These are phyloP conservation scores for Hirtodrosophila alboralis DNA, from an alignment of 2,888 invertebrate species.

Conservation along the genomic window DNA sequence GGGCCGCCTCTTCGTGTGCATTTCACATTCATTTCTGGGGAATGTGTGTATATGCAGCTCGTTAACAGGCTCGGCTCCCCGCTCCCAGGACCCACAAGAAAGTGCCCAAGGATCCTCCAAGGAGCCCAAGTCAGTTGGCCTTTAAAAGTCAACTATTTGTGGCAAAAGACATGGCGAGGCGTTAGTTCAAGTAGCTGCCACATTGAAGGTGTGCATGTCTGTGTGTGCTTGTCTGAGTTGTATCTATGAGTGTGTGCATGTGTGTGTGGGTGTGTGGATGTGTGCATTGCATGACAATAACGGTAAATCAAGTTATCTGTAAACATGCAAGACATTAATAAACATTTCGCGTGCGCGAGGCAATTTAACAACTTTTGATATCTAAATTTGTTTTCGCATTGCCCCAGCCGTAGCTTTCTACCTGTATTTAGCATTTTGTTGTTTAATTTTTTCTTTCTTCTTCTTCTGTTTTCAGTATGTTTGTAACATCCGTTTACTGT, in stretches of 20 bases:
- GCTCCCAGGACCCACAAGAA: slow-evolving; percentile 2
- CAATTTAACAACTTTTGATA: slow-evolving; percentile 83
- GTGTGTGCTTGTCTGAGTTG: background rate
- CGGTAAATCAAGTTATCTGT: slow-evolving; percentile 81
- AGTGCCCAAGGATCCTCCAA: slow-evolving; percentile 41
- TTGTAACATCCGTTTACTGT: slow-evolving; percentile 48
- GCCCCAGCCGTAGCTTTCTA: slow-evolving; percentile 29
- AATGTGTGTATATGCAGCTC: slow-evolving; percentile 60
- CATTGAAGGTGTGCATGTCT: slow-evolving; percentile 3
- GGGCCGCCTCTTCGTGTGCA: slow-evolving; percentile 67
- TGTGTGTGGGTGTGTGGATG: slow-evolving; percentile 26
- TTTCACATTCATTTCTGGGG: slow-evolving; percentile 71
- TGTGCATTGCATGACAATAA: slow-evolving; percentile 79
- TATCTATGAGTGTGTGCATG: slow-evolving; percentile 19
- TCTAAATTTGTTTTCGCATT: slow-evolving; percentile 78
- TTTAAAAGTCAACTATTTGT: slow-evolving; percentile 69
- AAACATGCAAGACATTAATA: slow-evolving; percentile 82
- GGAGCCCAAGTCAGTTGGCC: slow-evolving; percentile 46
- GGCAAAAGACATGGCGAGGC: slow-evolving; percentile 53
- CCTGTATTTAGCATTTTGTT: slow-evolving; percentile 32
- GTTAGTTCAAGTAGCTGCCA: slow-evolving; percentile 50
- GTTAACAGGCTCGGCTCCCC: slow-evolving; percentile 51
- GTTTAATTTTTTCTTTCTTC: slow-evolving; percentile 7
- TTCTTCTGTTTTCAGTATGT: slow-evolving; percentile 20
- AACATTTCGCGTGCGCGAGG: slow-evolving; percentile 82